Conservation (phyloP, 2,113 vertebrate species). For the Plectropomus leopardus region DNA sequence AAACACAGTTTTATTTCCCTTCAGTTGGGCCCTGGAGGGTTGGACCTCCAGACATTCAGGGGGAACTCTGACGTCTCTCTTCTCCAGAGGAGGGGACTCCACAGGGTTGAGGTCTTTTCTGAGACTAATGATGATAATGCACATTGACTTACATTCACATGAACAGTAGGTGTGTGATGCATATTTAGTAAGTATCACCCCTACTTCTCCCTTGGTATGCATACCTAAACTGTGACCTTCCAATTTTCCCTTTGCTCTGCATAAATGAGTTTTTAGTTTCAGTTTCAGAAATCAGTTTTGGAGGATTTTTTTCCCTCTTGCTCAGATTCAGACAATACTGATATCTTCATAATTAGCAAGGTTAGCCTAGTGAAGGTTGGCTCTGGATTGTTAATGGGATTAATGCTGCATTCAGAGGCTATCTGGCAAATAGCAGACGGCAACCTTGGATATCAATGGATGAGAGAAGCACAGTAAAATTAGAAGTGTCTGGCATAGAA, state of each 20-base stretch:
- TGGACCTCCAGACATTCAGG: conserved; percentile 42
- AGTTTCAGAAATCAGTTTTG: neutral
- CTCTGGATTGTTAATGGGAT: neutral
- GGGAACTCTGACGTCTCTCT: conserved; percentile 27
- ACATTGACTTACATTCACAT: conserved; percentile 7
- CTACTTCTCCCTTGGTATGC: neutral
- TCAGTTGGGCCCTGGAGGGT: conserved; percentile 49
- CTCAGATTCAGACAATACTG: neutral
- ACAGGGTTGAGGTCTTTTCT: conserved; percentile 34
- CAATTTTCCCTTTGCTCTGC: neutral
- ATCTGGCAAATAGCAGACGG: too few species aligned
- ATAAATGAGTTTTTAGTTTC: too few species aligned
- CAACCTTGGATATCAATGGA: too few species aligned
- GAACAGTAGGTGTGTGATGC: neutral
- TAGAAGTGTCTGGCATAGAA: too few species aligned
- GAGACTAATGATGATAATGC: conserved; percentile 19
- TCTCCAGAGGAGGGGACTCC: conserved; percentile 29
- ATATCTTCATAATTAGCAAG: neutral
- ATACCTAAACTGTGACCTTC: conserved; percentile 27
- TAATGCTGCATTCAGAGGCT: too few species aligned
- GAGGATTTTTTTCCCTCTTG: neutral
- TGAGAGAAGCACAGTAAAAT: too few species aligned
- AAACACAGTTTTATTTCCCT: conserved; percentile 64
- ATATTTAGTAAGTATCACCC: conserved; percentile 29
- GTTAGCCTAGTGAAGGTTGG: neutral